phyloP scores from a whole-genome alignment of 2,888 invertebrate species.

The Holacanthella duospinosa region DNA sequence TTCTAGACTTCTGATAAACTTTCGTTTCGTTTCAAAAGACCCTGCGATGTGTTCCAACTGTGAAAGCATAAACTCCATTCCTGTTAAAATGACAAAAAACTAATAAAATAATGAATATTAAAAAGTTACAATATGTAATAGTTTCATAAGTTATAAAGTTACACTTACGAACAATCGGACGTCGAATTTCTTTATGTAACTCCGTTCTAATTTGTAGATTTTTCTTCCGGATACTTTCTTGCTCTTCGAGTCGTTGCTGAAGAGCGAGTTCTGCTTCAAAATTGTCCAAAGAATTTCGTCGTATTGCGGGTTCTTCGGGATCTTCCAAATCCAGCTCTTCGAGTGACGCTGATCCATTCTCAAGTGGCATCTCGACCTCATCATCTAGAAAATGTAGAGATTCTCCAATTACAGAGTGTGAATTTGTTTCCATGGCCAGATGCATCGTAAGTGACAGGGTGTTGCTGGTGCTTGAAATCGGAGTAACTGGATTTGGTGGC shows the following conservation, averaged over 20 bases:
- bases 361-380: background rate
- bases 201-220: constrained; percentile 33
- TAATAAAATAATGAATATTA: constrained; percentile 7
- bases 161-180: constrained; percentile 34
- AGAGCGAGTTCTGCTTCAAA: background rate
- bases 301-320: background rate
- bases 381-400: background rate
- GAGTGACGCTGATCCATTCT: background rate
- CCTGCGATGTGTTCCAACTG: constrained; percentile 32
- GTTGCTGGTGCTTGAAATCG: background rate
- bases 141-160: background rate
- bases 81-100: constrained; percentile 21
- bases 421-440: too few species aligned
- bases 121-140: background rate
- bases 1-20: constrained; percentile 33
- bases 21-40: constrained; percentile 29
- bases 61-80: constrained; percentile 29
- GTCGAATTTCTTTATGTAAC: constrained; percentile 34
- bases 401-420: background rate
- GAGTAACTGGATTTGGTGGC: background rate
- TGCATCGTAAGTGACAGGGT: background rate
- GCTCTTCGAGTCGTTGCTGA: constrained; percentile 15
- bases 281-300: background rate
- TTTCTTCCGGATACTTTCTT: constrained; percentile 26
- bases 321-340: constrained; percentile 3